These are phyloP conservation scores for Atherinomorus stipes DNA, from an alignment of 2,113 vertebrate species.

Conservation along the genomic window DNA sequence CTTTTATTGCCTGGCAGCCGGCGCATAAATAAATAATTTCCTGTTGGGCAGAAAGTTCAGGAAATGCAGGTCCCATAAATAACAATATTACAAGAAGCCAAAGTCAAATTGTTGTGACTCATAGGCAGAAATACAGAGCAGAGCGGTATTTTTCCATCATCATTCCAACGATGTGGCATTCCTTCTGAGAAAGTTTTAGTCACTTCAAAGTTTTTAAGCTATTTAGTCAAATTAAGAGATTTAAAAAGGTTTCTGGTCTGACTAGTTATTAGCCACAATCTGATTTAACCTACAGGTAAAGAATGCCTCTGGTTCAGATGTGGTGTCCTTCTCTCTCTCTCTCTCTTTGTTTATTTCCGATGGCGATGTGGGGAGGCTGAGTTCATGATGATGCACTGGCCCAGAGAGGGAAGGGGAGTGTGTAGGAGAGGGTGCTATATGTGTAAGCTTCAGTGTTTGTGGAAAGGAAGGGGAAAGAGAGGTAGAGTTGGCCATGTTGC, in stretches of 20 bases:
- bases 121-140: neutral
- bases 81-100: neutral
- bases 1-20: neutral
- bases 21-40: neutral
- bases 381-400: slow-evolving; percentile 40
- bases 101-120: neutral
- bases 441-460: slow-evolving; percentile 34
- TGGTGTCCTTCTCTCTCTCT: slow-evolving; percentile 9
- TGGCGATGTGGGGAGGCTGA: slow-evolving; percentile 45
- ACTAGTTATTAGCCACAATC: neutral
- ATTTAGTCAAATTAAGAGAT: neutral
- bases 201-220: too few species aligned
- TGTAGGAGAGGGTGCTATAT: slow-evolving; percentile 20
- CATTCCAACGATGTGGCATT: neutral
- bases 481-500: slow-evolving; percentile 48
- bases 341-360: slow-evolving; percentile 20
- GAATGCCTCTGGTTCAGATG: neutral
- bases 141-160: neutral
- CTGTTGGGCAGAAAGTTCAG: neutral
- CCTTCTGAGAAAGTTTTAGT: neutral
- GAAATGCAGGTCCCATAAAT: neutral
- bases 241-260: neutral
- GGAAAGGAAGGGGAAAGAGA: slow-evolving; percentile 12
- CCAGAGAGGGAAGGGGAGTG: slow-evolving; percentile 44
- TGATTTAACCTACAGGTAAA: slow-evolving; percentile 23